Evolutionary conservation across 2,888 invertebrate genomes (phyloP).

Genomic region (Dolichomitus sp.): DNA sequence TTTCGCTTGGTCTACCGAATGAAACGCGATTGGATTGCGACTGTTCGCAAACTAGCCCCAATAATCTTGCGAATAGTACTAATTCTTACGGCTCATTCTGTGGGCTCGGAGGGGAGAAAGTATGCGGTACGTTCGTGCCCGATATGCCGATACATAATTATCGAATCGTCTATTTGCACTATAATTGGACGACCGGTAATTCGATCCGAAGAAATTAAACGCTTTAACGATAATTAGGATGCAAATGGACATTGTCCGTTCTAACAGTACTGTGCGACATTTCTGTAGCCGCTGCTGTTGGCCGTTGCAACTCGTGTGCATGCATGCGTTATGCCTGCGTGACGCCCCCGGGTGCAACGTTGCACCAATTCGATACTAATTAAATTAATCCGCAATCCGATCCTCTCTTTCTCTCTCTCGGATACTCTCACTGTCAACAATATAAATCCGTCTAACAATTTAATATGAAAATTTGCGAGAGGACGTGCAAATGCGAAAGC

Average conservation of each 20-base stretch:
- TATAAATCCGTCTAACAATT: neutral
- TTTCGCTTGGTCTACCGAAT: slow-evolving; percentile 9
- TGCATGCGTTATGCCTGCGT: neutral
- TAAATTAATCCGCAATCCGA: slow-evolving; percentile 11
- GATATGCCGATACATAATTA: slow-evolving; percentile 64
- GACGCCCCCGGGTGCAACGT: neutral
- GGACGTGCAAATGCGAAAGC: neutral
- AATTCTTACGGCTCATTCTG: neutral
- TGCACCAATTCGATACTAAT: slow-evolving; percentile 15
- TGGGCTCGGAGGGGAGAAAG: neutral
- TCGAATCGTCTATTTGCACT: slow-evolving; percentile 56
- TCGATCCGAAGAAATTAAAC: slow-evolving; percentile 68
- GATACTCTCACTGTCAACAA: neutral
- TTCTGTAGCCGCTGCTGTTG: neutral
- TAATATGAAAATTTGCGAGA: slow-evolving; percentile 1
- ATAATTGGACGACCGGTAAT: slow-evolving; percentile 69
- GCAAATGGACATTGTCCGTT: slow-evolving; percentile 68
- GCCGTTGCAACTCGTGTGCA: slow-evolving; percentile 14
- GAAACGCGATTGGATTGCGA: no score
- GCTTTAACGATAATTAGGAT: slow-evolving; percentile 69
- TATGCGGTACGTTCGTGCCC: slow-evolving; percentile 1
- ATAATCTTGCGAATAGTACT: neutral
- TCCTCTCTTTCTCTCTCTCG: neutral
- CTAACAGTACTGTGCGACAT: slow-evolving; percentile 25
- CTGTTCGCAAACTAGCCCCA: neutral